Base-by-base conservation (phyloP, 2,888 invertebrate species). In the Cephus pygmeus region DNA sequence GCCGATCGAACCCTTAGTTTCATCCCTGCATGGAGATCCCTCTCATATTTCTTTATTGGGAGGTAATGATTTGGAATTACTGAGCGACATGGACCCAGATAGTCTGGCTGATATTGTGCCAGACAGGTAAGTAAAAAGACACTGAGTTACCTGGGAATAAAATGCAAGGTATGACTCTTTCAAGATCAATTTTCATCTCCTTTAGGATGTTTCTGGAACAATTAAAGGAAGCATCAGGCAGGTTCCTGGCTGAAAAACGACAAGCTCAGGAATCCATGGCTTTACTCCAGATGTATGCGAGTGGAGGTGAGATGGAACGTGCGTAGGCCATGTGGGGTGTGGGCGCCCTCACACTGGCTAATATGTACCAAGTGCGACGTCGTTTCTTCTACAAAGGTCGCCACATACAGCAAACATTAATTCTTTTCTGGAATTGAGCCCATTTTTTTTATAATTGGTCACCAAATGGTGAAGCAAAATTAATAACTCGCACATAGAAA, bases 11-110 rank as follows among this genome's bases (percentile, higher is more conserved):
- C 88, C 91, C 15, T 80, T 91, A 68, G 88, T 91, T 4, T 90
- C 90, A 2, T 87, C 90, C 0, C 82, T 91, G 71, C 90, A 88
- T 34, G 89, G 88, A 3, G 97, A 97, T 91, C 93, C 97, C 69
- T 96, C 96, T 87, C 96, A 97, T 90, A 96, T 97, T 86, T 96
- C 97, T 11, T 92, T 97, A 78, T 94, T 97, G 81, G 96, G 96
- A 81, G 97, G 96, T 81, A 95, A 96, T 82, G 97, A 97, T 89
- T 92, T 97, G 90, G 97, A 97, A 89, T 93, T 97, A 34, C 92
- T 97, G 73, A 96, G 97, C 80, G 97, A 97, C 89, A 97, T 97
- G 97, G 97, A 97, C 92, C 97, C 97, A 11, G 97, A 97, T 83
- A 96, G 96, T 82, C 93, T 97, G 87, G 95, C 96, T 79, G 97